phyloP scores from a whole-genome alignment of 2,888 invertebrate genomes.

The Agrotis exclamationis region DNA sequence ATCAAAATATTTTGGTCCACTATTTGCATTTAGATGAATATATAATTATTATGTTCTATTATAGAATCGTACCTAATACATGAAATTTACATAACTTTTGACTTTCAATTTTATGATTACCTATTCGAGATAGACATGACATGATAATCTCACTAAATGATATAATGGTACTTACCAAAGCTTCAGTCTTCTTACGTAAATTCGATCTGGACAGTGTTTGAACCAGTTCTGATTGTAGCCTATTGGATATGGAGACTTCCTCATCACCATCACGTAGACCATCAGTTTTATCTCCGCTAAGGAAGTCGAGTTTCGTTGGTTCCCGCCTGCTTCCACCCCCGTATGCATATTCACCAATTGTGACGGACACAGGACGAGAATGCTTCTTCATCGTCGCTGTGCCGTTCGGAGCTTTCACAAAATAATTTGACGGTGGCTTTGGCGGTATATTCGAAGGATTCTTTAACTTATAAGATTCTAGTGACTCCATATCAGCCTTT shows the following conservation, averaged over 20 bases:
- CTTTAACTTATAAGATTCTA: constrained; percentile 94
- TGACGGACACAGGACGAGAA: constrained; percentile 92
- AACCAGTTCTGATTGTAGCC: constrained; percentile 94
- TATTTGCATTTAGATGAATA: constrained; percentile 46
- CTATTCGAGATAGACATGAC: constrained; percentile 34
- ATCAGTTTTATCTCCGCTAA: constrained; percentile 87
- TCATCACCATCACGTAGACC: constrained; percentile 79
- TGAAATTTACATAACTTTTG: constrained; percentile 38
- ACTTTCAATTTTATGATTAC: constrained; percentile 36
- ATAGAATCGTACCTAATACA: constrained; percentile 32
- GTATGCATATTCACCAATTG: constrained; percentile 93
- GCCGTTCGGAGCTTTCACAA: constrained; percentile 91
- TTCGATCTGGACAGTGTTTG: constrained; percentile 95
- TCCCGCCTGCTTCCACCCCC: constrained; percentile 90
- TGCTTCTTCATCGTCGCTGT: constrained; percentile 91
- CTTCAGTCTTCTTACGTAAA: constrained; percentile 94
- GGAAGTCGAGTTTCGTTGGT: constrained; percentile 94
- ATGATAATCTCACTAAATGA: constrained; percentile 31
- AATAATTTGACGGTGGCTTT: constrained; percentile 94
- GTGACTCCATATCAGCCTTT: constrained; percentile 94
- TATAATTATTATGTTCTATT: constrained; percentile 9
- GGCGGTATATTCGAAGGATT: constrained; percentile 92
- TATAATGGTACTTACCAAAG: constrained; percentile 86
- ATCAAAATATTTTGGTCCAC: constrained; percentile 39
- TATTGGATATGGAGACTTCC: constrained; percentile 91